phyloP scores from a whole-genome alignment of 2,888 invertebrate genomes.

The Acanthosoma haemorrhoidale region DNA sequence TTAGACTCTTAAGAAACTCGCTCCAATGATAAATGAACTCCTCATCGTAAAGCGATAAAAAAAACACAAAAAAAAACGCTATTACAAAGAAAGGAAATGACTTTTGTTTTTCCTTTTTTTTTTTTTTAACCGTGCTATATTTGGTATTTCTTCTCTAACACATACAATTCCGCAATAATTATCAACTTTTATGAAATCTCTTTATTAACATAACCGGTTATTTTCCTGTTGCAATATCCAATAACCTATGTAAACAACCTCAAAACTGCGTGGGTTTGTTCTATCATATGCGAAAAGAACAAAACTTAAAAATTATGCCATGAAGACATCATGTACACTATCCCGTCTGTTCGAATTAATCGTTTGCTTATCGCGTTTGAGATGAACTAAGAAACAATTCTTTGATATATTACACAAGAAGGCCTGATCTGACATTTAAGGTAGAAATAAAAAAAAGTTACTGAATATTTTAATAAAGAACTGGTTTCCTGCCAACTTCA shows the following conservation, averaged over 20 bases:
- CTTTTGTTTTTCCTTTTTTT: not conserved
- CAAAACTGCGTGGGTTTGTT: too few species aligned
- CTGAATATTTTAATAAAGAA: constrained; percentile 1
- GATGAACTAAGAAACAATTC: not conserved
- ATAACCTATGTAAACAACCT: not conserved
- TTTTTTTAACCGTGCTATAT: too few species aligned
- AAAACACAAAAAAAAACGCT: too few species aligned
- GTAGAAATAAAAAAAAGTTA: not conserved
- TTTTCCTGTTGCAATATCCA: not conserved
- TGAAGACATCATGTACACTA: too few species aligned
- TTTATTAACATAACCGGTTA: not conserved
- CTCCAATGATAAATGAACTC: too few species aligned
- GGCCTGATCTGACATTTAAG: not conserved
- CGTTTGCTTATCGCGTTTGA: too few species aligned
- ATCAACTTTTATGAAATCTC: not conserved
- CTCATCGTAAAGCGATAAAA: too few species aligned
- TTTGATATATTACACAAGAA: not conserved
- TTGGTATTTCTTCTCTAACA: not conserved
- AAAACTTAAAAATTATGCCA: too few species aligned
- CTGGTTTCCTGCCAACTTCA: not conserved
- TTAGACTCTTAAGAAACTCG: too few species aligned
- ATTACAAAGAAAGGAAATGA: too few species aligned
- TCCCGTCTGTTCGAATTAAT: too few species aligned
- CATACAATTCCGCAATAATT: not conserved
- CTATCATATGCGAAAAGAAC: too few species aligned